Base-by-base conservation (phyloP, 2,113 vertebrate genomes). In the Labeo catla region DNA sequence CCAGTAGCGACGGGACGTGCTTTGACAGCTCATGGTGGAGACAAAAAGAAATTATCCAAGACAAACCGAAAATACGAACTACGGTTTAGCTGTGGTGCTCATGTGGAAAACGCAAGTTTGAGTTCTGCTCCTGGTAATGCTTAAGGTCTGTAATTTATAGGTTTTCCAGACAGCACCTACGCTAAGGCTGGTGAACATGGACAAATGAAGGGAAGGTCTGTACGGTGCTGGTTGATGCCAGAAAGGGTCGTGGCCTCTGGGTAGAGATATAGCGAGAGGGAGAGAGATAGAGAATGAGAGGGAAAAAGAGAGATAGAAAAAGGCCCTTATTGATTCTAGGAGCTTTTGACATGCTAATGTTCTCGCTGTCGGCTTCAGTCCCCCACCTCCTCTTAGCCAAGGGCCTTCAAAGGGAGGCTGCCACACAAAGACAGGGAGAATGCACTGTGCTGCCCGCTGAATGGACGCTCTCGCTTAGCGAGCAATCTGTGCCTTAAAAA, bases 331-430 rank as follows among this genome's bases (percentile, higher is more conserved):
- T 91, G 88, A 89, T 91, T 88, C 88, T 81, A 34, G 0, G 43
- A 89, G 91, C 93, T 93, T 95, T 95, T 95, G 93, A 94, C 91
- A 95, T 94, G 94, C 88, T 95, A 94, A 95, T 95, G 92, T 92
- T 85, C 92, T 92, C 65, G 81, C 76, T 84, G 83, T 89, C 89
- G 86, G 84, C 89, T 87, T 91, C 91, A 89, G 89, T 76, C 90
- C 77, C 86, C 86, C 83, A 82, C 81, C 81, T 54, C 63, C 47
- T 90, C 90, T 76, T 76, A 86, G 84, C 84, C 76, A 87, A 87
- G 84, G 80, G 86, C 86, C 88, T 87, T 89, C 88, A 89, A 89
- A 89, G 84, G 72, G 80, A 87, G 66, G 36, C 88, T 81, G 88
- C 80, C 81, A 86, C 68, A 87, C 86, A 89, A 89, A 89, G 86